Evolutionary conservation across 2,113 vertebrate species (phyloP).

Genomic region (Pelmatolapia mariae): DNA sequence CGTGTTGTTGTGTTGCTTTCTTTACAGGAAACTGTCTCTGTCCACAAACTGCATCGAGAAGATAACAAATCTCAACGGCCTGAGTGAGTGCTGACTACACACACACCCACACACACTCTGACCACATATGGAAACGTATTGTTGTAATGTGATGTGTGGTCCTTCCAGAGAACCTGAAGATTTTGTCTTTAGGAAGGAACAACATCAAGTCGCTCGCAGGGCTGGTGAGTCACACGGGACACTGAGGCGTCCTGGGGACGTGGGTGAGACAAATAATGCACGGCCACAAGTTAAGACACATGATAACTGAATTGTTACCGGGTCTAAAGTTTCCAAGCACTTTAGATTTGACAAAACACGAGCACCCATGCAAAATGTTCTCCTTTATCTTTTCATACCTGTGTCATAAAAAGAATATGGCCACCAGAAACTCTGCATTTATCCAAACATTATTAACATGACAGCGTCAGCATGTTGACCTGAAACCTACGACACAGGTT

Average conservation of each 20-base stretch:
- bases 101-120: not conserved
- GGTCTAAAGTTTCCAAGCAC: fast-evolving
- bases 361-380: not conserved
- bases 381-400: not conserved
- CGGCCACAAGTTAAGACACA: not conserved
- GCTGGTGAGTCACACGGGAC: conserved; percentile 75
- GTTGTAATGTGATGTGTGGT: not conserved
- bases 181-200: conserved; percentile 93
- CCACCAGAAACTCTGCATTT: not conserved
- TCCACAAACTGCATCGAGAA: conserved; percentile 98
- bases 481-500: not conserved
- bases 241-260: fast-evolving
- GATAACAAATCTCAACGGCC: conserved; percentile 89
- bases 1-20: not conserved
- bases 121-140: not conserved
- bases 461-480: not conserved
- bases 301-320: fast-evolving
- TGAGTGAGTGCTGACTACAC: conserved; percentile 81
- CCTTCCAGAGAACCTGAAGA: conserved; percentile 85
- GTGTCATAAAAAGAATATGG: not conserved
- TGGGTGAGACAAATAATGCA: not conserved
- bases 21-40: conserved; percentile 86
- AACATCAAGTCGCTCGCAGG: conserved; percentile 93
- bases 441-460: fast-evolving
- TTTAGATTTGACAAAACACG: not conserved